Evolutionary conservation across 2,888 invertebrate species (phyloP).

Genomic region (Cremastobaeus sp.): DNA sequence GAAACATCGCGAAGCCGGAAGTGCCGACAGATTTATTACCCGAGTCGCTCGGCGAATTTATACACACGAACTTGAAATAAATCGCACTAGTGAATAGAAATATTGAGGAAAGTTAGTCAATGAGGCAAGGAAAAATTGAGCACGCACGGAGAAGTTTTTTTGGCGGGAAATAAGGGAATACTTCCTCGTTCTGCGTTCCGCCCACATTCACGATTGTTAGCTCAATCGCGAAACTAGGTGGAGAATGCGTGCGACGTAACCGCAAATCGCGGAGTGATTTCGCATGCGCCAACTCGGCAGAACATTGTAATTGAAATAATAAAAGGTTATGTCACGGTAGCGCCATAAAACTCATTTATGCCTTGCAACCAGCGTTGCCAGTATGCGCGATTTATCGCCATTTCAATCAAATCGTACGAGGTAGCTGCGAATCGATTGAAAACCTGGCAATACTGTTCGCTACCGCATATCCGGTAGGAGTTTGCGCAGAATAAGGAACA

Average conservation of each 20-base stretch:
- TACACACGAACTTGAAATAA: constrained; percentile 20
- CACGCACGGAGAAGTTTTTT: background rate
- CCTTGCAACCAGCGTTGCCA: background rate
- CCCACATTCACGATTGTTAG: constrained; percentile 33
- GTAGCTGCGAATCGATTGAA: no score
- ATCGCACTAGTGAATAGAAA: background rate
- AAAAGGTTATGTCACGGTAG: constrained; percentile 6
- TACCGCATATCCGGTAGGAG: no score
- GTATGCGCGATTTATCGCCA: no score
- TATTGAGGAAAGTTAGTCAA: constrained; percentile 6
- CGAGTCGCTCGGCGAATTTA: constrained; percentile 3
- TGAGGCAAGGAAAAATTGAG: background rate
- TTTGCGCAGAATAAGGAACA: no score
- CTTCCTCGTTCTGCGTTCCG: no score
- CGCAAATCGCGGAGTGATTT: constrained; percentile 31
- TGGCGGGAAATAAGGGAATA: no score
- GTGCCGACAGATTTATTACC: constrained; percentile 7
- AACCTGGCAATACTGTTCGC: no score
- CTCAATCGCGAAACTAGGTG: constrained; percentile 11
- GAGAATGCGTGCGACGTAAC: constrained; percentile 16
- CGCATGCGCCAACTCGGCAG: constrained; percentile 5
- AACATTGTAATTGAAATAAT: constrained; percentile 22
- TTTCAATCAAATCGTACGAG: no score
- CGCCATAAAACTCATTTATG: no score
- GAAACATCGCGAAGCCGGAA: constrained; percentile 23